A percentile compares a stretch with the other conserved stretches of the same genome.
Conservation (phyloP, 2,888 invertebrate species). For the Cancer borealis region DNA sequence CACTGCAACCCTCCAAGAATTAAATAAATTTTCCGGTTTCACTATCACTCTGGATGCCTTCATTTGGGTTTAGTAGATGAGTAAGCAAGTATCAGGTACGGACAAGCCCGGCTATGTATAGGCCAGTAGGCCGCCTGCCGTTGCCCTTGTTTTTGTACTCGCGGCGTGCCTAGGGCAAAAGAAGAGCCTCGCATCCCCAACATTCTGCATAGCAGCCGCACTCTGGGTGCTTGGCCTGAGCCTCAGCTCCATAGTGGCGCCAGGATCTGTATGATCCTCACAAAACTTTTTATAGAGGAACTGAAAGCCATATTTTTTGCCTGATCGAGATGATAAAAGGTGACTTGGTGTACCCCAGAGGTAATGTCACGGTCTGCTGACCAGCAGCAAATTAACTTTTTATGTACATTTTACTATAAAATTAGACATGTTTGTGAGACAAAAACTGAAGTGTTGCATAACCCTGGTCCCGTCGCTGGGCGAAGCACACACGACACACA, state of each 20-base stretch:
- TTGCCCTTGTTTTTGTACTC: not conserved
- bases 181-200: not conserved
- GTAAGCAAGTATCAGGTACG: not conserved
- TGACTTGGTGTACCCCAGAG: not conserved
- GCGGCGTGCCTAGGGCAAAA: not conserved
- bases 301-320: not conserved
- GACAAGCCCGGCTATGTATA: not conserved
- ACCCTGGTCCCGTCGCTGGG: not conserved
- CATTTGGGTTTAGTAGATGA: not conserved
- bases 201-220: not conserved
- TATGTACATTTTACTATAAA: not conserved
- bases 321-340: not conserved
- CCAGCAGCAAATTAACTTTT: slow-evolving; percentile 1
- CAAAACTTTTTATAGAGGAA: not conserved
- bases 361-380: not conserved
- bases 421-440: not conserved
- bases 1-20: not conserved
- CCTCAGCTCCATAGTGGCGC: not conserved
- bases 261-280: not conserved
- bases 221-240: not conserved
- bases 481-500: not conserved
- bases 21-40: not conserved
- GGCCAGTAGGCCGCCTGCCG: not conserved
- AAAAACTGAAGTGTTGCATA: not conserved
- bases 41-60: not conserved